A percentile compares a stretch with the other conserved stretches of the same genome.
Evolutionary conservation across 2,113 vertebrate species (phyloP).

Genomic region (Salvelinus fontinalis): DNA sequence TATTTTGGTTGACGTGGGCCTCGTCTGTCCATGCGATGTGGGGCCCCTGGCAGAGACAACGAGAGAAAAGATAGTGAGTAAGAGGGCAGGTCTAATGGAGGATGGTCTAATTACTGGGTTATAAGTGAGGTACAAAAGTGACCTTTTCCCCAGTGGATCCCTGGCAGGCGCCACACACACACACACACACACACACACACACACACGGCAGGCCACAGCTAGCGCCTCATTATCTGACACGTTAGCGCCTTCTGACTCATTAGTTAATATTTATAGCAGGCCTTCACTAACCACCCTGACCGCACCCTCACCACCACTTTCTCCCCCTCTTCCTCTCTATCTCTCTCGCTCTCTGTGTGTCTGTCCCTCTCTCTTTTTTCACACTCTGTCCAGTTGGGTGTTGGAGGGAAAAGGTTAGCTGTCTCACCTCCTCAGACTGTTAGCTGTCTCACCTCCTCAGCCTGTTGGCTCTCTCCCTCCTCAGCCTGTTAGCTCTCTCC

Average conservation of each 20-base stretch:
- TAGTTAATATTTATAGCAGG: slow-evolving; percentile 46
- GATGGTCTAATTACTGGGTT: slow-evolving; percentile 22
- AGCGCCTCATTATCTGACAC: slow-evolving; percentile 9
- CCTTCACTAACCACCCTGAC: slow-evolving; percentile 24
- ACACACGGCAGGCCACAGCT: neutral
- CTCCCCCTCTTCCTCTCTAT: neutral
- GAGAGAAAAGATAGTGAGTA: slow-evolving; percentile 5
- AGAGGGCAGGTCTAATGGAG: neutral
- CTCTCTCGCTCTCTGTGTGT: neutral
- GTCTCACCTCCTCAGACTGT: neutral
- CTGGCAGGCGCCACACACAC: accelerated
- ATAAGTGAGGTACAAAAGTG: slow-evolving; percentile 5
- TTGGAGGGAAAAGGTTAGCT: slow-evolving; percentile 38
- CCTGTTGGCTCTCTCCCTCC: too few relatives aligned
- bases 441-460: too few relatives aligned
- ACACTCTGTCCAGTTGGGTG: slow-evolving; percentile 15
- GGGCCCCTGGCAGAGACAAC: neutral
- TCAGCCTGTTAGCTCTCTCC: too few relatives aligned
- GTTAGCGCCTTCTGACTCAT: slow-evolving; percentile 39
- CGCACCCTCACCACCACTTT: slow-evolving; percentile 36
- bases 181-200: neutral
- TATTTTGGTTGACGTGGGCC: neutral
- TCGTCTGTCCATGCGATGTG: neutral
- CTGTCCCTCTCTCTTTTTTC: neutral
- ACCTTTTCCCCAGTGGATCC: slow-evolving; percentile 32